A percentile compares a stretch with the other conserved stretches of the same genome.
These are phyloP conservation scores for Stomatorhinus walkeri DNA, from an alignment of 2,797 vertebrate species.

Conservation along the genomic window DNA sequence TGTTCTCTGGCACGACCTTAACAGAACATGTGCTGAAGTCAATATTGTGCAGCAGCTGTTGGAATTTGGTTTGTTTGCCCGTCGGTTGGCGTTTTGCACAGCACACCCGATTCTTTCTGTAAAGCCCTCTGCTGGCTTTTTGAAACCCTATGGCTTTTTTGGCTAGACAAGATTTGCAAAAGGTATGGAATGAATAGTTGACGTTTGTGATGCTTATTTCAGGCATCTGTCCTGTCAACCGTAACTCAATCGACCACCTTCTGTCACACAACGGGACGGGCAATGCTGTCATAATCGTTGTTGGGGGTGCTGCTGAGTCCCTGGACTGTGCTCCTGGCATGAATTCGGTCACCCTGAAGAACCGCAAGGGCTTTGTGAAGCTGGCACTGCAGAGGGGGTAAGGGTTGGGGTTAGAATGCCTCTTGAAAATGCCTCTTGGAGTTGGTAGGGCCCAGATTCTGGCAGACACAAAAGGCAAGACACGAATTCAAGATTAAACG, in stretches of 20 bases:
- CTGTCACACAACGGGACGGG: constrained; percentile 80
- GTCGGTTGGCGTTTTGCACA: constrained; percentile 5
- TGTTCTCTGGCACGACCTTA: constrained; percentile 43
- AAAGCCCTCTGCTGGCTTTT: background rate
- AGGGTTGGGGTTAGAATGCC: constrained; percentile 36
- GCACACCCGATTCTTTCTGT: background rate
- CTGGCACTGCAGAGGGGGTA: constrained; percentile 85
- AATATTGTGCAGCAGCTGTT: constrained; percentile 15
- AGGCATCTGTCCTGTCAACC: constrained; percentile 94
- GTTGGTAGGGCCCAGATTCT: background rate
- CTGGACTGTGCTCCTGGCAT: constrained; percentile 77
- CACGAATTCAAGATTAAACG: constrained; percentile 31
- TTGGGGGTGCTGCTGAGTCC: constrained; percentile 90
- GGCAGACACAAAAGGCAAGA: background rate
- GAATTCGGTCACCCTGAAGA: constrained; percentile 77
- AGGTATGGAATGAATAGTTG: background rate
- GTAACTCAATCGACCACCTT: constrained; percentile 87
- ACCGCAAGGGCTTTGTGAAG: constrained; percentile 86
- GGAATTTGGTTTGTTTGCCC: constrained; percentile 29
- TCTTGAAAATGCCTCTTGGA: background rate
- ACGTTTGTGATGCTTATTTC: background rate
- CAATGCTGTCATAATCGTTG: constrained; percentile 87
- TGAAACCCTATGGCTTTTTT: background rate
- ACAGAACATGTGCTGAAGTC: constrained; percentile 30
- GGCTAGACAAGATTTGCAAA: background rate